phyloP scores from a whole-genome alignment of 2,888 invertebrate genomes.

The Cactoblastis cactorum region DNA sequence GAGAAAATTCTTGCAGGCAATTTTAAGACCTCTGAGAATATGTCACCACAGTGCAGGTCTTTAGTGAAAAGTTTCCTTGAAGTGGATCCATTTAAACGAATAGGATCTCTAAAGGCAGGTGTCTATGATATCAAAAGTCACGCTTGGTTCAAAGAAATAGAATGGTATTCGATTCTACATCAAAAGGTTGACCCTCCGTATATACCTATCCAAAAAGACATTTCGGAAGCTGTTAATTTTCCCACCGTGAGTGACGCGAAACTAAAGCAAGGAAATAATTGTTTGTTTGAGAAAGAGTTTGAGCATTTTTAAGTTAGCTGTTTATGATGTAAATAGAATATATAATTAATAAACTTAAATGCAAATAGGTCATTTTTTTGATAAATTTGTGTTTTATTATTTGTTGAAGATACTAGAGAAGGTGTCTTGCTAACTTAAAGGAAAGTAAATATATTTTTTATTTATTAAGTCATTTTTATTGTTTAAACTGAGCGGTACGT shows the following conservation, averaged over 20 bases:
- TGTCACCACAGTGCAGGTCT: conserved; percentile 88
- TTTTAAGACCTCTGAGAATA: conserved; percentile 88
- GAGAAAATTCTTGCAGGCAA: conserved; percentile 94
- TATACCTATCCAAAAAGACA: conserved; percentile 69
- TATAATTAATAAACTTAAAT: neutral
- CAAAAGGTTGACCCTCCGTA: conserved; percentile 83
- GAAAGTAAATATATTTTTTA: neutral
- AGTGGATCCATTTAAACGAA: conserved; percentile 76
- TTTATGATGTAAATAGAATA: conserved; percentile 9
- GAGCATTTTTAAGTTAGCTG: conserved; percentile 76
- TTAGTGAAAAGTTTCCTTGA: conserved; percentile 88
- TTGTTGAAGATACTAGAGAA: neutral
- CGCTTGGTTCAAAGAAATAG: conserved; percentile 89
- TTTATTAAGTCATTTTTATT: neutral
- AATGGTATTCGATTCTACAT: conserved; percentile 90
- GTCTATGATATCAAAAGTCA: conserved; percentile 94
- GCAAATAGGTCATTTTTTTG: neutral
- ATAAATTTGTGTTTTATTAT: neutral
- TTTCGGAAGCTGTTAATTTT: conserved; percentile 84
- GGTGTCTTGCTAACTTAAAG: neutral
- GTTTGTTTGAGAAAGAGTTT: conserved; percentile 82
- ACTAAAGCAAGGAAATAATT: conserved; percentile 62
- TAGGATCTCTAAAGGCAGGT: conserved; percentile 92
- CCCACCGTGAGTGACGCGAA: conserved; percentile 76
- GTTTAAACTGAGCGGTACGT: neutral